phyloP scores from a whole-genome alignment of 1,140 invertebrate genomes.

The Leptinotarsa undecemlineata region DNA sequence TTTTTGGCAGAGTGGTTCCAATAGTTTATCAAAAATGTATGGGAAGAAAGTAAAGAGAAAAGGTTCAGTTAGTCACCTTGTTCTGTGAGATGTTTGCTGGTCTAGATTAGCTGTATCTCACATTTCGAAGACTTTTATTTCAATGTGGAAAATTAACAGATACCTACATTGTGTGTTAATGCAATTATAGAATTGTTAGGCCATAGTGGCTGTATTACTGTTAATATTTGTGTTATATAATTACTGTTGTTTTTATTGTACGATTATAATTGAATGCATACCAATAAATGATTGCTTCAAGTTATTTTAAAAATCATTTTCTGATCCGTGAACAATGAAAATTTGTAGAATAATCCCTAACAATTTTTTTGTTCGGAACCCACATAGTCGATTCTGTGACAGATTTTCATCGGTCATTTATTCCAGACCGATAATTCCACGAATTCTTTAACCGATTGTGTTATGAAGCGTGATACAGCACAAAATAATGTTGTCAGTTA shows the following conservation, averaged over 20 bases:
- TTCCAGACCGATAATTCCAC: no score
- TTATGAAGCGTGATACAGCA: no score
- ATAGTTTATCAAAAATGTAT: no score
- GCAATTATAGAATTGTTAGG: constrained; percentile 16
- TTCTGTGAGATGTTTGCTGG: constrained; percentile 1
- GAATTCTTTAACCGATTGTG: no score
- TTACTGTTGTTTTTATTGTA: neutral
- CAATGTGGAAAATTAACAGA: neutral
- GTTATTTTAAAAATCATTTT: neutral
- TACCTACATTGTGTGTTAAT: neutral
- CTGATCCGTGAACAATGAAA: no score
- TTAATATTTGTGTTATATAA: constrained; percentile 10
- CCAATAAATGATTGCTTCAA: constrained; percentile 20
- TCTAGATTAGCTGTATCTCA: constrained; percentile 11
- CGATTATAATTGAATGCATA: constrained; percentile 12
- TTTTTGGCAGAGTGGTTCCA: no score
- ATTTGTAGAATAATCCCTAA: no score
- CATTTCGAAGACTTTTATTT: neutral
- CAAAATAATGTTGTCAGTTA: no score
- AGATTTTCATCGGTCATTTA: no score
- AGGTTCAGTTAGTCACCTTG: neutral
- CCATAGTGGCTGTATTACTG: constrained; percentile 11
- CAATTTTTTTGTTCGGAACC: no score
- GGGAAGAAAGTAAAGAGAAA: no score
- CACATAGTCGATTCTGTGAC: no score